phyloP scores from a whole-genome alignment of 2,113 vertebrate species.

The Lophius piscatorius region DNA sequence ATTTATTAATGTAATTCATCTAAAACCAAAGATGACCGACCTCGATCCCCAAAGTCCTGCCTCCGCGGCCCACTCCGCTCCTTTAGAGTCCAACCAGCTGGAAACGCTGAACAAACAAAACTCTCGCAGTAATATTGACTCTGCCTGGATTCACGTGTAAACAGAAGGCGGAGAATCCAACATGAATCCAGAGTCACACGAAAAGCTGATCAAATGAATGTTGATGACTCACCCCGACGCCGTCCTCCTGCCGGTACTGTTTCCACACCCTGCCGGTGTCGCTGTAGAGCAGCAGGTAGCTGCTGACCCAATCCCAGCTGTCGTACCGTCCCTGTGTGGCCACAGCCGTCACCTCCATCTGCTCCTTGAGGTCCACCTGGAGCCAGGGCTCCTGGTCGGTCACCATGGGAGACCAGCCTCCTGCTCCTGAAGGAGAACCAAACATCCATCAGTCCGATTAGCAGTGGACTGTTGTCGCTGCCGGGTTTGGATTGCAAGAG shows the following conservation, averaged over 20 bases:
- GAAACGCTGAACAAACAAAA: no score
- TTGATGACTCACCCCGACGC: conserved; percentile 76
- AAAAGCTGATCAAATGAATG: neutral
- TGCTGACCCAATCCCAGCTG: conserved; percentile 94
- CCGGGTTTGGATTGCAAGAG: no score
- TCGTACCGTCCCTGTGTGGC: conserved; percentile 92
- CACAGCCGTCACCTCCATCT: conserved; percentile 90
- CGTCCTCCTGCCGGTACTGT: conserved; percentile 89
- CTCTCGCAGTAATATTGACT: neutral
- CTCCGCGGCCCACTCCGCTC: no score
- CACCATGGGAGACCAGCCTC: conserved; percentile 92
- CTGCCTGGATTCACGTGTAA: no score
- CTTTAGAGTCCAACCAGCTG: no score
- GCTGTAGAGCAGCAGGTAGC: conserved; percentile 91
- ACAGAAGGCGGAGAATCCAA: no score
- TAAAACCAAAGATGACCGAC: no score
- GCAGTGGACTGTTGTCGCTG: no score
- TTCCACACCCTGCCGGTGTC: conserved; percentile 93
- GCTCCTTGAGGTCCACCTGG: conserved; percentile 92
- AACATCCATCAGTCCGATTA: neutral
- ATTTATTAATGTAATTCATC: no score
- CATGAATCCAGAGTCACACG: no score
- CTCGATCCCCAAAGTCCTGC: no score
- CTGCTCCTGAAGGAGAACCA: conserved; percentile 82
- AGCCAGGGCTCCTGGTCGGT: conserved; percentile 90